Evolutionary conservation across 2,888 invertebrate genomes (phyloP), one percentile per base, ranked within the genome.

Genomic region (Cremastinae sp.): DNA sequence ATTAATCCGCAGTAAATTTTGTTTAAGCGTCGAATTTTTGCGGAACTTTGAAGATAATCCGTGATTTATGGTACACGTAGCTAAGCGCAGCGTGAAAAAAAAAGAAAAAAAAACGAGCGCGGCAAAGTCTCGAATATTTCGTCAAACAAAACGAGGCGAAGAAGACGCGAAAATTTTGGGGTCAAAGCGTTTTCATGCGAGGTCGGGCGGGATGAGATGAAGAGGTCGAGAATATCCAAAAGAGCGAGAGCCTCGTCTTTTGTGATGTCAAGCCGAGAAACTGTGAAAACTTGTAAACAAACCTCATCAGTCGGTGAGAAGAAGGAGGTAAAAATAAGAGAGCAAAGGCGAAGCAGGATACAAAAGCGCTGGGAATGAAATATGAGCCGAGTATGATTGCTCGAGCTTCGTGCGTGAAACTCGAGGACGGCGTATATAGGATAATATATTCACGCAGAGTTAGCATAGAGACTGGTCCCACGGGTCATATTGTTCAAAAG

Each of bases 381-480:
- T 79, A 81, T 77, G 79, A 76, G 80, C 78, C 74, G 75, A 78
- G 79, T 81, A 78, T 81, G 80, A 81, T 81, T 81, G 78, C 78
- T 71, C 75, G 38, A 65, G 51, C 68, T 49, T 59, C 58, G 62
- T 62, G 56, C 28, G 28, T 58, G 68, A 58, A 78, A 66, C 65
- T 38, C 72, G 70, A 68, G 73, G 28, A 28, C 5, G 28, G 5
- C 5, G 28, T 28, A 28, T 28, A 28, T 28, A 28, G 28, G 73
- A 76, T 79, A 80, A 80, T 81, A 79, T 80, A 83, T 84, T 84
- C 82, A 80, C 82, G 82, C 81, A 79, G 81, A 83, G 82, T 82
- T 82, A 81, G 82, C 82, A 83, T 83, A 82, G 78, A 83, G 83
- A 83, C 83, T 82, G 81, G 81, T 84, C 83, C 79, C 83, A 79